phyloP scores from a whole-genome alignment of 2,888 invertebrate genomes.

The Trachelus tabidus region DNA sequence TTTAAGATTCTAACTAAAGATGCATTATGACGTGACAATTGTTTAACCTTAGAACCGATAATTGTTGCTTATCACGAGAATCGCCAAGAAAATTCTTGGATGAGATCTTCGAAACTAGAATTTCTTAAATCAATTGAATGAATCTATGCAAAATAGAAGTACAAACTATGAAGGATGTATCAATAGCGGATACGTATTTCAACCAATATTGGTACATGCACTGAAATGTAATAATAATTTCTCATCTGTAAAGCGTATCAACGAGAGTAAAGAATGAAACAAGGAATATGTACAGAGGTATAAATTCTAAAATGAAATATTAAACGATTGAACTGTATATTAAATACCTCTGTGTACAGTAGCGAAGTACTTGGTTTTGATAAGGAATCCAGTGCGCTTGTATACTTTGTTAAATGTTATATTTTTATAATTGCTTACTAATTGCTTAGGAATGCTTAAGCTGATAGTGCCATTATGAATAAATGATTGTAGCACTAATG shows the following conservation, averaged over 20 bases:
- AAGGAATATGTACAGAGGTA: background rate
- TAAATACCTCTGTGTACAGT: constrained; percentile 10
- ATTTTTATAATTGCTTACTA: constrained; percentile 32
- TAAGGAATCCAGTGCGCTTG: constrained; percentile 17
- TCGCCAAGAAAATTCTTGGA: background rate
- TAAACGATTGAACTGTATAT: background rate
- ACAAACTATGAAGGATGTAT: background rate
- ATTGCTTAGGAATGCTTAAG: constrained; percentile 18
- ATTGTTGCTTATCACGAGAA: background rate
- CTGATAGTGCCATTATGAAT: constrained; percentile 25
- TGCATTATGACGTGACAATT: background rate
- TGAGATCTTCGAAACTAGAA: background rate
- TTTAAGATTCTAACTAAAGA: background rate
- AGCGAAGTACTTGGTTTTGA: constrained; percentile 23
- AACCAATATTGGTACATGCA: background rate
- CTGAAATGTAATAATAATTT: background rate
- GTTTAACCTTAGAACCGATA: background rate
- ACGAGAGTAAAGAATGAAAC: background rate
- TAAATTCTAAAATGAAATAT: background rate
- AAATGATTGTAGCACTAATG: constrained; percentile 18
- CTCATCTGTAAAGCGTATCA: background rate
- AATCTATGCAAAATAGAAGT: background rate
- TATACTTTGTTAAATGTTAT: constrained; percentile 24
- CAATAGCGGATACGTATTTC: background rate
- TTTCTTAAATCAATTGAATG: background rate